Percentiles rank a stretch among this genome's conserved stretches.
Conservation (phyloP, 2,797 vertebrate genomes). For the Setipinna tenuifilis region DNA sequence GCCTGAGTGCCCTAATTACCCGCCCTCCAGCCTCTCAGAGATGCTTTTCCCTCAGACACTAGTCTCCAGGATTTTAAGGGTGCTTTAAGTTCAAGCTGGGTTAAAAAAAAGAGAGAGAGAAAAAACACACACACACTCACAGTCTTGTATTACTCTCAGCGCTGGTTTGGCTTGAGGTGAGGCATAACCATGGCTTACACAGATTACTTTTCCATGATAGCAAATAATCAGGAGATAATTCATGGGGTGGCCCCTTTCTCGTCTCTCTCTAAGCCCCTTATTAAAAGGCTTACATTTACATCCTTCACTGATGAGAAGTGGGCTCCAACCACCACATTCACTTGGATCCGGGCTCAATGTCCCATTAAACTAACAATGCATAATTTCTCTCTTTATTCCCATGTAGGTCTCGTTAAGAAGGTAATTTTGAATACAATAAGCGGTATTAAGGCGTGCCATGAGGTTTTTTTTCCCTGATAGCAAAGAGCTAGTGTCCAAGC, state of each 20-base stretch:
- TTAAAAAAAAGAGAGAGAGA: background rate
- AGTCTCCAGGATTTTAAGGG: background rate
- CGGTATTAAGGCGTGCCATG: background rate
- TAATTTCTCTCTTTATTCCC: constrained; percentile 32
- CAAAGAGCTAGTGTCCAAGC: background rate
- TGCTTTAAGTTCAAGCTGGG: constrained; percentile 6
- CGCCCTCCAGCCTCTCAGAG: background rate
- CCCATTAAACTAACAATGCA: constrained; percentile 48
- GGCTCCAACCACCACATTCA: constrained; percentile 57
- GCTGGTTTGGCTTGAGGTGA: constrained; percentile 53
- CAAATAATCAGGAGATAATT: constrained; percentile 76
- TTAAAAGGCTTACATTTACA: constrained; percentile 76
- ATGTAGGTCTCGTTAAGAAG: constrained; percentile 19
- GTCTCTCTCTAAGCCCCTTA: constrained; percentile 72
- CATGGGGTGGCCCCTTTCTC: constrained; percentile 65
- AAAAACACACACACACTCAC: background rate
- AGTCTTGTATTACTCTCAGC: background rate
- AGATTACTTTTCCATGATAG: constrained; percentile 71
- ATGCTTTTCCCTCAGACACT: background rate
- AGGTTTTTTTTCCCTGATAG: background rate
- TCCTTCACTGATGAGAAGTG: constrained; percentile 66
- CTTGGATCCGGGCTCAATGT: constrained; percentile 55
- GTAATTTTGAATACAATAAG: constrained; percentile 22
- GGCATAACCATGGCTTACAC: constrained; percentile 65
- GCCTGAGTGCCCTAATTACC: constrained; percentile 42